Evolutionary conservation across 2,113 vertebrate genomes (phyloP), one percentile per base, ranked within the genome.

Genomic region (Catharus bicknelli): DNA sequence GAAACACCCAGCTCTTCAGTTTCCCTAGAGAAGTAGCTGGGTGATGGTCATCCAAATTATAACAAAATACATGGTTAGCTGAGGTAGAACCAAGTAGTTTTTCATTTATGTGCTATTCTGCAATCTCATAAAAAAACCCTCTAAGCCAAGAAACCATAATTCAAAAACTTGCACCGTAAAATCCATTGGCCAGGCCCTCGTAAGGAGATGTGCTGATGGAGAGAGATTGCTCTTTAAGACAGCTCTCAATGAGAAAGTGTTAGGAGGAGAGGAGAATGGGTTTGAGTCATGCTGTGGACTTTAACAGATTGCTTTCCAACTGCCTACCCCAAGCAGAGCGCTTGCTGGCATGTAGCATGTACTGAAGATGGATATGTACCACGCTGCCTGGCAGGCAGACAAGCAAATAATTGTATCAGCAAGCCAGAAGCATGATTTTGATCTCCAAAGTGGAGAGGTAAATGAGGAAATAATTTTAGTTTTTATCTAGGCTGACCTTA

Each of bases 261-360:
- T 67, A 36, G 55, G 69, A 92, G 62, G n/a, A 90, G 74, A 86
- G 78, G 81, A 76, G 79, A 91, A 83, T 14, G n/a, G 62, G 4
- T 90, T 77, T 92, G 63, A 34, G 3, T 92, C 89, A 66, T 36
- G 67, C 89, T 90, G 67, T 86, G 89, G 96, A 88, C 70, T 83
- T 96, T 67, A 95, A 92, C 87, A 94, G 89, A 94, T 96, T 90
- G 75, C 75, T 89, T 95, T 77, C 93, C 78, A 77, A 53, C 82
- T 66, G 87, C 86, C 87, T 55, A 94, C 43, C 67, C 73, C 63
- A 80, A 93, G 91, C 67, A n/a, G 74, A 67, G 93, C 74, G 87
- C 42, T 83, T 83, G 82, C 78, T 94, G 84, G 78, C 86, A 23
- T 83, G 91, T 82, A 84, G 58, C 67, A 69, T 68, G 86, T 77